phyloP scores from a whole-genome alignment of 1,140 invertebrate genomes.

The Amyelois transitella region DNA sequence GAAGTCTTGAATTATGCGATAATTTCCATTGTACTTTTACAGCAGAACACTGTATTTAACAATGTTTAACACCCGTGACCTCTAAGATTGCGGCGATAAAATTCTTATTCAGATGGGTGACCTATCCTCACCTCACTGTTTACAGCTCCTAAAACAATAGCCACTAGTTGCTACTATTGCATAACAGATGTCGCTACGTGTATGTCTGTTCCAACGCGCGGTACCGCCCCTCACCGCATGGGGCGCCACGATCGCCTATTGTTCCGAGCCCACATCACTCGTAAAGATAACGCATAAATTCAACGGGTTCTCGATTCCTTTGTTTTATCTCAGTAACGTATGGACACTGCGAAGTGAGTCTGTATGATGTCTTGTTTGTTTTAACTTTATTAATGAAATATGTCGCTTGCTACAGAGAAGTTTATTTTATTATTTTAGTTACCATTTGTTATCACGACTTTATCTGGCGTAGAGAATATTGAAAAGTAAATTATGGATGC shows the following conservation, averaged over 20 bases:
- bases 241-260: constrained; percentile 69
- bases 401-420: constrained; percentile 56
- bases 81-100: constrained; percentile 18
- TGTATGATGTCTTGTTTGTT: constrained; percentile 66
- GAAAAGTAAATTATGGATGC: constrained; percentile 70
- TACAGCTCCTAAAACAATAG: constrained; percentile 4
- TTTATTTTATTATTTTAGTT: constrained; percentile 73
- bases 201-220: constrained; percentile 10
- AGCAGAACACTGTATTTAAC: neutral
- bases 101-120: constrained; percentile 26
- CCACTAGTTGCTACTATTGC: constrained; percentile 42
- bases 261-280: constrained; percentile 53
- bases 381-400: constrained; percentile 74
- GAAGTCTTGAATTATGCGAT: neutral
- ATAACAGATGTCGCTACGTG: constrained; percentile 58
- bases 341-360: constrained; percentile 71
- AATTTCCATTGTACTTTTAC: neutral
- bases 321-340: constrained; percentile 72
- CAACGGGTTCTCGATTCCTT: constrained; percentile 60
- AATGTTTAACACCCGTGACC: constrained; percentile 13
- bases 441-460: constrained; percentile 73
- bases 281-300: constrained; percentile 69
- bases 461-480: constrained; percentile 64
- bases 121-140: constrained; percentile 24
- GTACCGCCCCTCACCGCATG: constrained; percentile 53